Base-by-base conservation (phyloP, 2,113 vertebrate species). In the Puffinus mauretanicus region DNA sequence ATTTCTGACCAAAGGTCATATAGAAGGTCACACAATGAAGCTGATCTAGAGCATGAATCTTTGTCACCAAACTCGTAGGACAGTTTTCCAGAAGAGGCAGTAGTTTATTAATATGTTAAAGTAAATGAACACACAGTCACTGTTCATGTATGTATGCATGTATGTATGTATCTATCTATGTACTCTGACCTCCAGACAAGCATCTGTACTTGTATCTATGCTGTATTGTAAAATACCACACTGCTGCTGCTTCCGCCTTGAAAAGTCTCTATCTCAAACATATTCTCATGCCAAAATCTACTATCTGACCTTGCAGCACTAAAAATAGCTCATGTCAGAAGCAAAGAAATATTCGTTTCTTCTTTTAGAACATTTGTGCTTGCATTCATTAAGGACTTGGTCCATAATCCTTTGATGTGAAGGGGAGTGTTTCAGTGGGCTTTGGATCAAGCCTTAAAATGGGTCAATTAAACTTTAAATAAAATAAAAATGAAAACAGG, bases 381-480 rank as follows among this genome's bases (percentile, higher is more conserved):
- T 94, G 66, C 38, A 85, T 89, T 95, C 75, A 64, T 96, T 93
- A 96, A 91, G 51, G 51, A 66, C 46, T 85, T 14, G 2, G 29
- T 91, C 81, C 46, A 97, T 93, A 91, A 87, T 47, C 66, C 87
- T 95, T 94, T 95, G 95, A 97, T 91, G 87, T 95, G n/a, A 82
- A 94, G 57, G 81, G 69, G 42, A 95, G 58, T 80, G 36, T 73
- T 95, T 92, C 71, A 66, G 55, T 85, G 71, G 49, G 29, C 38
- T 95, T 90, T 93, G 73, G 64, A 83, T 90, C n/a, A 83, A 85
- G 58, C 42, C 47, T 73, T 87, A 85, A 82, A 91, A 65, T 55
- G 17, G n/a, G 73, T 90, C 73, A 95, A 89, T 89, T 97, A 95
- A 91, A 82, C 34, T 76, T 82, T 21, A 95, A 95, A 91, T 84